A percentile compares a stretch with the other conserved stretches of the same genome.
These are phyloP conservation scores for Pimephales promelas DNA, from an alignment of 2,113 vertebrate species.

Conservation along the genomic window DNA sequence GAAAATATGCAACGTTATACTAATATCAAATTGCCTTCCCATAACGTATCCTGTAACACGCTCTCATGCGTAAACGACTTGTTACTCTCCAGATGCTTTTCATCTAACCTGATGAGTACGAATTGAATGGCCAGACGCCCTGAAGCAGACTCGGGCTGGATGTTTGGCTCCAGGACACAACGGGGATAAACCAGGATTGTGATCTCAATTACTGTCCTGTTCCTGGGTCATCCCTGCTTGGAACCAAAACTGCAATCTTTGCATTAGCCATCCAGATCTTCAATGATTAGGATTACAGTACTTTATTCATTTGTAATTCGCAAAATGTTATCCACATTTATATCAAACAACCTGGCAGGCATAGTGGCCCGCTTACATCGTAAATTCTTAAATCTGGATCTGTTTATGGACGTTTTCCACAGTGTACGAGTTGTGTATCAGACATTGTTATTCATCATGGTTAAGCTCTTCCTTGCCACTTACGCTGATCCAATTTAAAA, in stretches of 20 bases:
- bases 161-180: conserved; percentile 22
- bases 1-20: conserved; percentile 20
- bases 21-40: conserved; percentile 4
- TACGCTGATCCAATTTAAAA: conserved; percentile 33
- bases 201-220: conserved; percentile 21
- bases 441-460: conserved; percentile 42
- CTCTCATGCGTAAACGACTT: conserved; percentile 17
- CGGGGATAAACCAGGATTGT: conserved; percentile 22
- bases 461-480: conserved; percentile 12
- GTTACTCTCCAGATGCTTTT: conserved; percentile 29
- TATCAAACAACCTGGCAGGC: conserved; percentile 18
- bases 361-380: conserved; percentile 18
- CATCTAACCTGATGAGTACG: conserved; percentile 8
- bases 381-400: conserved; percentile 35
- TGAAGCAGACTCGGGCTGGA: background rate
- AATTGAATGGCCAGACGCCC: background rate
- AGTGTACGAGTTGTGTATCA: conserved; percentile 5
- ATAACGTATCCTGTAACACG: conserved; percentile 6
- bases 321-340: conserved; percentile 27
- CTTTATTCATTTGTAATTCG: conserved; percentile 17
- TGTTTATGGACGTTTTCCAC: conserved; percentile 30
- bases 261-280: background rate
- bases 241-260: conserved; percentile 16
- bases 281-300: conserved; percentile 20
- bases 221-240: background rate